These are phyloP conservation scores for Microctenopoma stevenorrisi DNA, from an alignment of 2,797 vertebrate genomes.

Conservation along the genomic window DNA sequence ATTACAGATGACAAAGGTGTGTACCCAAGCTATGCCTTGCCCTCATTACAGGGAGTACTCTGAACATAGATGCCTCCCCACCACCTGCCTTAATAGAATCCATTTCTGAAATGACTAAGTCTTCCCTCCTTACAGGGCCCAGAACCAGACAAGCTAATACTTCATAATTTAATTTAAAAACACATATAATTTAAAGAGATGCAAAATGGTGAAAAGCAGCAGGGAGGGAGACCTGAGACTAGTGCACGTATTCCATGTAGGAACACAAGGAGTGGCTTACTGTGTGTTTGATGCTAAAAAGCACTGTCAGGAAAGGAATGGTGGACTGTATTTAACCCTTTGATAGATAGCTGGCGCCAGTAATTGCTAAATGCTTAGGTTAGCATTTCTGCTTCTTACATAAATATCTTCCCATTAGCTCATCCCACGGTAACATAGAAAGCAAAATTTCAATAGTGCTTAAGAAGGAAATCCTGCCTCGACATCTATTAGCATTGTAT, in stretches of 20 bases:
- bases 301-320: slow-evolving; percentile 72
- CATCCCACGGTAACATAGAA: slow-evolving; percentile 64
- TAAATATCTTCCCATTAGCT: slow-evolving; percentile 68
- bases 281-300: slow-evolving; percentile 74
- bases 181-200: slow-evolving; percentile 87
- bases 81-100: slow-evolving; percentile 88
- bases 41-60: slow-evolving; percentile 86
- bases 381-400: slow-evolving; percentile 67
- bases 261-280: slow-evolving; percentile 73
- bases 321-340: slow-evolving; percentile 70
- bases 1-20: slow-evolving; percentile 87
- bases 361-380: slow-evolving; percentile 70
- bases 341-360: slow-evolving; percentile 68
- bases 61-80: slow-evolving; percentile 78
- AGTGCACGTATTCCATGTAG: slow-evolving; percentile 80
- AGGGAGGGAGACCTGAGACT: slow-evolving; percentile 63
- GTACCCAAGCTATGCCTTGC: slow-evolving; percentile 75
- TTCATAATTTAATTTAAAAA: slow-evolving; percentile 89
- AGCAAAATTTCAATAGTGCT: slow-evolving; percentile 66
- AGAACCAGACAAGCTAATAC: slow-evolving; percentile 84
- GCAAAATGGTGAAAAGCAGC: slow-evolving; percentile 72
- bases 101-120: slow-evolving; percentile 88
- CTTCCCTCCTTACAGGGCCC: slow-evolving; percentile 79
- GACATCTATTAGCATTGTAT: slow-evolving; percentile 55
- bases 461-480: slow-evolving; percentile 44